These are phyloP conservation scores for Onychomys leucogaster DNA, from an alignment of 2,797 vertebrate genomes.

Conservation along the genomic window DNA sequence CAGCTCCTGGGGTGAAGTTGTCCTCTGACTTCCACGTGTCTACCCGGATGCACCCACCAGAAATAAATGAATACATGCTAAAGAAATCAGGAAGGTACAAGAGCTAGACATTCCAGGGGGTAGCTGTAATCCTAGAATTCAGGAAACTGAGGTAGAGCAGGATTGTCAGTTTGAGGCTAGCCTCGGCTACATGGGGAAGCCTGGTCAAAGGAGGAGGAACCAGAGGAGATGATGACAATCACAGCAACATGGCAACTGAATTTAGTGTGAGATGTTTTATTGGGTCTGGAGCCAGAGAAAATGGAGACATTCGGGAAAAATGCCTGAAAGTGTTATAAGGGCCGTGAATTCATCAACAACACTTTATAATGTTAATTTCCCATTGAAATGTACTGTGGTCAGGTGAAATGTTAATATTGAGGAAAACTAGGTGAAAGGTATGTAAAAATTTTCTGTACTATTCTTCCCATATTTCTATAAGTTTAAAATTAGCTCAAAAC, in stretches of 20 bases:
- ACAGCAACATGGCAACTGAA: neutral
- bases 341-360: neutral
- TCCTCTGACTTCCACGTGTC: neutral
- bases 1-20: neutral
- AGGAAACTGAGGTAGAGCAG: neutral
- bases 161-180: neutral
- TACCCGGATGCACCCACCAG: neutral
- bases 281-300: slow-evolving; percentile 6
- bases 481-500: slow-evolving; percentile 38
- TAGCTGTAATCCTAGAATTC: neutral
- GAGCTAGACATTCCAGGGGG: neutral
- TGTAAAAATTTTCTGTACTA: neutral
- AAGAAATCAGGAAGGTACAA: neutral
- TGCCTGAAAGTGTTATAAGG: neutral
- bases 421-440: neutral
- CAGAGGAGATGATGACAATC: neutral
- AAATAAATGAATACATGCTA: neutral
- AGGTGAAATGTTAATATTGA: neutral
- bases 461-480: slow-evolving; percentile 16
- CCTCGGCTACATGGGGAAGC: neutral
- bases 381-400: neutral
- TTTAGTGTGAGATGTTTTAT: neutral
- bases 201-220: neutral
- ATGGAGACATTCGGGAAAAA: neutral
- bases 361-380: neutral